These are phyloP conservation scores for Clitarchus hookeri DNA, from an alignment of 2,888 invertebrate genomes.

Conservation along the genomic window DNA sequence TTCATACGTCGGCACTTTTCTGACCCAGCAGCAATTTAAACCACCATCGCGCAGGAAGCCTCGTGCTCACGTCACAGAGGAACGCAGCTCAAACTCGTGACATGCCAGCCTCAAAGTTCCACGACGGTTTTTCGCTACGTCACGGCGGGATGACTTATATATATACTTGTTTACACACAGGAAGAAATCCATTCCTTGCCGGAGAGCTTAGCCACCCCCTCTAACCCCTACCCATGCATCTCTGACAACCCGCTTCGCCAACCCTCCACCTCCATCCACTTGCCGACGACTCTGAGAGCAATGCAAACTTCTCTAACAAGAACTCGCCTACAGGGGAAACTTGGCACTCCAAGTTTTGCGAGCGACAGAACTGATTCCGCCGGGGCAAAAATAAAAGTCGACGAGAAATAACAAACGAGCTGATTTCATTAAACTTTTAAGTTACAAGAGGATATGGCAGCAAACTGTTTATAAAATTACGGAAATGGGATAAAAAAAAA, in stretches of 20 bases:
- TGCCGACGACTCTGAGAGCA: neutral
- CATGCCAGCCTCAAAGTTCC: neutral
- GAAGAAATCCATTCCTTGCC: slow-evolving; percentile 7
- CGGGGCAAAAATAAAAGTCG: neutral
- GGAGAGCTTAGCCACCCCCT: neutral
- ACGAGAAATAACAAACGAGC: neutral
- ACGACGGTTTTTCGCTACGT: slow-evolving; percentile 1
- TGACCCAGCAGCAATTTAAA: too few species aligned
- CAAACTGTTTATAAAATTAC: slow-evolving; percentile 10
- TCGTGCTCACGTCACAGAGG: too few species aligned
- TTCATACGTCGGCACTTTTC: too few species aligned
- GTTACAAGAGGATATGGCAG: neutral
- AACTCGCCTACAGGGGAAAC: neutral
- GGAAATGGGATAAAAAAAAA: slow-evolving; percentile 1
- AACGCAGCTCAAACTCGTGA: neutral
- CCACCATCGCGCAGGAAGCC: too few species aligned
- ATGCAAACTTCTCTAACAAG: slow-evolving; percentile 14
- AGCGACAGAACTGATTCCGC: neutral
- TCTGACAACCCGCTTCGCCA: neutral
- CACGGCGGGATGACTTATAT: neutral
- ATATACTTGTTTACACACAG: slow-evolving; percentile 14
- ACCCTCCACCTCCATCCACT: neutral
- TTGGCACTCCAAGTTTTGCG: neutral
- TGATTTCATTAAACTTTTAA: slow-evolving; percentile 14
- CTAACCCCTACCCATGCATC: neutral